A percentile compares a stretch with the other conserved stretches of the same genome.
These are phyloP conservation scores for Prochilodus magdalenae DNA, from an alignment of 2,113 vertebrate genomes.

Conservation along the genomic window DNA sequence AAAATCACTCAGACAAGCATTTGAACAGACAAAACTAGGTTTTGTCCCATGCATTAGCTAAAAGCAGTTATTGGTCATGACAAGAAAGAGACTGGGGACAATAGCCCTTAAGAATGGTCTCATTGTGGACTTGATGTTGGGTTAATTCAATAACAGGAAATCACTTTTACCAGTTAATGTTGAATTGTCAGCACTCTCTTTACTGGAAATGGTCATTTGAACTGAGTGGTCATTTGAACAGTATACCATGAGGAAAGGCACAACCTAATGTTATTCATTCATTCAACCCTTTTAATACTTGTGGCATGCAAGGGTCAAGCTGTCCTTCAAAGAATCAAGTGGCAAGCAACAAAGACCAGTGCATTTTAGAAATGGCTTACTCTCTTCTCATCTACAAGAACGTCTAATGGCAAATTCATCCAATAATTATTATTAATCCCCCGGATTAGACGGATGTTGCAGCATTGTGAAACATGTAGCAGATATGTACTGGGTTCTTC, in stretches of 20 bases:
- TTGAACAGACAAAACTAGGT: background rate
- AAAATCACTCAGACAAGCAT: background rate
- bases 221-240: conserved; percentile 29
- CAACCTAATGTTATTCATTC: conserved; percentile 5
- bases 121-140: background rate
- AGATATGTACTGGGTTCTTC: background rate
- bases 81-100: background rate
- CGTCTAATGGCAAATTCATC: no score
- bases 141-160: conserved; percentile 21
- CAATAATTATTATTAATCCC: no score
- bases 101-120: background rate
- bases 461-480: no score
- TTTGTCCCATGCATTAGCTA: background rate
- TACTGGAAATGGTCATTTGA: conserved; percentile 32
- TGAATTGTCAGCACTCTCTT: conserved; percentile 12
- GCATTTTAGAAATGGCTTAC: background rate
- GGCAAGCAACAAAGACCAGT: conserved; percentile 2
- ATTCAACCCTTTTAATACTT: background rate
- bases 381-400: background rate
- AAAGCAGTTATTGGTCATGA: background rate
- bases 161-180: conserved; percentile 9
- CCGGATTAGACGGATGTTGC: no score
- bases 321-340: background rate
- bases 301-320: background rate
- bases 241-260: background rate